Evolutionary conservation across 1,140 invertebrate genomes (phyloP).

Genomic region (Drosophila parvula): DNA sequence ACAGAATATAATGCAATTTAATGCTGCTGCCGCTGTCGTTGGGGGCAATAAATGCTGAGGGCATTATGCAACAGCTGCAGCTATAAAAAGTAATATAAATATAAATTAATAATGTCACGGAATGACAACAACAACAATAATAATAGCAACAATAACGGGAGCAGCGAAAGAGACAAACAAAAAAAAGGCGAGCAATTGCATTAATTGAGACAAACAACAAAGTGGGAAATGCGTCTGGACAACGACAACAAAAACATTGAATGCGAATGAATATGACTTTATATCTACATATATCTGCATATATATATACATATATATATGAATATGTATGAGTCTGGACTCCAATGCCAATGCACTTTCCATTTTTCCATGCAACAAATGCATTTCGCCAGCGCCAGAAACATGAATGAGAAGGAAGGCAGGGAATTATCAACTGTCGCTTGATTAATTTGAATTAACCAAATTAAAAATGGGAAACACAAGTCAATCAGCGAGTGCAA

Average conservation of each 20-base stretch:
- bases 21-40: constrained; percentile 49
- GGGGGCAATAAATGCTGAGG: constrained; percentile 41
- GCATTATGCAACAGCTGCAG: constrained; percentile 55
- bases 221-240: constrained; percentile 79
- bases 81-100: constrained; percentile 78
- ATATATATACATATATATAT: background rate
- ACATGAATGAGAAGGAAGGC: background rate
- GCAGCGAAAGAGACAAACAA: constrained; percentile 45
- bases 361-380: constrained; percentile 49
- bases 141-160: constrained; percentile 27
- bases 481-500: constrained; percentile 55
- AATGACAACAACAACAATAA: constrained; percentile 54
- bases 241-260: constrained; percentile 17
- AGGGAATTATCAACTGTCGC: constrained; percentile 47
- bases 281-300: constrained; percentile 2
- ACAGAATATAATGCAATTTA: constrained; percentile 74
- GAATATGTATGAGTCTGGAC: constrained; percentile 51
- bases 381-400: constrained; percentile 24
- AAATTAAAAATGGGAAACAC: constrained; percentile 57
- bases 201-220: constrained; percentile 82
- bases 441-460: constrained; percentile 57
- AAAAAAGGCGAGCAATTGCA: constrained; percentile 65
- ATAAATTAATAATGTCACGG: constrained; percentile 82
- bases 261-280: constrained; percentile 37
- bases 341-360: constrained; percentile 50